These are phyloP conservation scores for Cataglyphis albicans DNA, from an alignment of 2,888 invertebrate genomes.

Conservation along the genomic window DNA sequence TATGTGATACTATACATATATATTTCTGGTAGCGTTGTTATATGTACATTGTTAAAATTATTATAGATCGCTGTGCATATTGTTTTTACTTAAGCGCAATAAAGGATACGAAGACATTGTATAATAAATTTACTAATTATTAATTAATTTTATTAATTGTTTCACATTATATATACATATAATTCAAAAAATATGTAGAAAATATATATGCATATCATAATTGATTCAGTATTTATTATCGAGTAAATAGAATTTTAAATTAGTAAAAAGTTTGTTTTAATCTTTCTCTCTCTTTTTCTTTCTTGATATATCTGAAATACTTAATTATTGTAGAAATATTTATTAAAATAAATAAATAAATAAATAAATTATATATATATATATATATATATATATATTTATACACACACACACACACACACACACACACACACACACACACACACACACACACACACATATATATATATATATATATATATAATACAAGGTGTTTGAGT, in stretches of 20 bases:
- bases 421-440: too few species aligned
- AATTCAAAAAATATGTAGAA: not conserved
- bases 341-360: not conserved
- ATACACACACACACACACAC: too few species aligned
- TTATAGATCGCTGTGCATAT: not conserved
- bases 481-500: too few species aligned
- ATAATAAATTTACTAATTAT: not conserved
- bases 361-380: too few species aligned
- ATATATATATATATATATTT: too few species aligned
- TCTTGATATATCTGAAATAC: not conserved
- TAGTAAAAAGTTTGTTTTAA: too few species aligned
- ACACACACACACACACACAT: too few species aligned
- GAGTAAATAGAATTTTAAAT: not conserved
- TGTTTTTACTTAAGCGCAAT: conserved; percentile 6
- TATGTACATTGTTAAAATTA: conserved; percentile 13
- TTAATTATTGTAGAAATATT: not conserved
- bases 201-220: not conserved
- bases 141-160: not conserved
- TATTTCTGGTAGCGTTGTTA: conserved; percentile 28
- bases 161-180: not conserved
- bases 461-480: too few species aligned
- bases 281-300: not conserved
- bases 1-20: conserved; percentile 38
- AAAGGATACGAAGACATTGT: not conserved
- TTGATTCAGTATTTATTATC: not conserved